phyloP scores from a whole-genome alignment of 2,113 vertebrate species.

The Petrocephalus microphthalmus region DNA sequence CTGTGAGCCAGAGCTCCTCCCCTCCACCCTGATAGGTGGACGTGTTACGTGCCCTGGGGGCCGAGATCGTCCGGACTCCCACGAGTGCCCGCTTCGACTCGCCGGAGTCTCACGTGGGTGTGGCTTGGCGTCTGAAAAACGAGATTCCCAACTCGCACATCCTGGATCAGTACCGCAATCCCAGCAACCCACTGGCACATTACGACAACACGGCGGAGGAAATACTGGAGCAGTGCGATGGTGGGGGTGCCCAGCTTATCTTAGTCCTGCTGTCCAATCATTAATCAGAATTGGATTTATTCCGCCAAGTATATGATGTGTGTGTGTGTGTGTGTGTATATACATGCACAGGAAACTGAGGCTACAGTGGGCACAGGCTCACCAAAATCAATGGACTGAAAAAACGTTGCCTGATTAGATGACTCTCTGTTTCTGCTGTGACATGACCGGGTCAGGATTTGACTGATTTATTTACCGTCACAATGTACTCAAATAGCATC shows the following conservation, averaged over 20 bases:
- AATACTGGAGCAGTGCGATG: conserved; percentile 85
- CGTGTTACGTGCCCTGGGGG: conserved; percentile 82
- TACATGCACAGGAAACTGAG: background rate
- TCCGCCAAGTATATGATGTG: too few species aligned
- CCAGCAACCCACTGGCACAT: conserved; percentile 88
- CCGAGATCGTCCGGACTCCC: conserved; percentile 93
- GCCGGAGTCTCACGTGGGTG: conserved; percentile 89
- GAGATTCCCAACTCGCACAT: conserved; percentile 92
- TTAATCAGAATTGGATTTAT: background rate
- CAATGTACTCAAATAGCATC: background rate
- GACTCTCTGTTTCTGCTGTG: too few species aligned
- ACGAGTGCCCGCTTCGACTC: conserved; percentile 91
- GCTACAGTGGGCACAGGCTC: too few species aligned
- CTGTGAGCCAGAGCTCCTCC: background rate
- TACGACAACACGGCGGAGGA: conserved; percentile 91
- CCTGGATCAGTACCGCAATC: conserved; percentile 93
- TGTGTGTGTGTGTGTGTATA: background rate
- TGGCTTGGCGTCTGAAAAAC: conserved; percentile 89
- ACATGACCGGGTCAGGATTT: too few species aligned
- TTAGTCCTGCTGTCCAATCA: background rate
- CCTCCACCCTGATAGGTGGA: conserved; percentile 68
- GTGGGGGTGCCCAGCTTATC: conserved; percentile 32
- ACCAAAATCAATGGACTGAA: too few species aligned
- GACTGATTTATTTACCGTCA: background rate
- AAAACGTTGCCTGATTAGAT: too few species aligned